Conservation (phyloP, 1,140 invertebrate genomes). For the Zaprionus capensis region DNA sequence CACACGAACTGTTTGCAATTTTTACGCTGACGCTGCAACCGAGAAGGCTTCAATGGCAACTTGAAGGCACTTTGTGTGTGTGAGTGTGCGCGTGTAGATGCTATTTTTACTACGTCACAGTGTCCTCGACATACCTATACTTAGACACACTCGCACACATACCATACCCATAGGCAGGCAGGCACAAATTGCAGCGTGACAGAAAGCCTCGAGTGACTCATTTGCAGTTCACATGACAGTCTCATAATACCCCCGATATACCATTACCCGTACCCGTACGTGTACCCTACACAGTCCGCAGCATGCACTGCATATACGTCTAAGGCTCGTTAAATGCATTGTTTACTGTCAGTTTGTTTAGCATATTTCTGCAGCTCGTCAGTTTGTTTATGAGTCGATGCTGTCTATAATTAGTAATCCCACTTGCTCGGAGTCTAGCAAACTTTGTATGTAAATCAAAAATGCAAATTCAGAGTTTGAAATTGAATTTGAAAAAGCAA, state of each 20-base stretch:
- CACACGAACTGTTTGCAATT: conserved; percentile 57
- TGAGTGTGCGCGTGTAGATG: conserved; percentile 22
- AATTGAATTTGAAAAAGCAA: too few species aligned
- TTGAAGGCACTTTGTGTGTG: conserved; percentile 30
- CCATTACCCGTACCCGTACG: background rate
- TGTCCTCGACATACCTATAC: conserved; percentile 62
- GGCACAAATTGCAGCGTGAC: conserved; percentile 11
- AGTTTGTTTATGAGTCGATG: too few species aligned
- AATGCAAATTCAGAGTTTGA: background rate
- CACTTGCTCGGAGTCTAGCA: too few species aligned
- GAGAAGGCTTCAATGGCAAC: conserved; percentile 63
- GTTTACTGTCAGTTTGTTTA: background rate
- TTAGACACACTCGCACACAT: conserved; percentile 7
- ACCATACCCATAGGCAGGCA: background rate
- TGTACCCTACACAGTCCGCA: background rate
- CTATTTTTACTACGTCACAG: conserved; percentile 63
- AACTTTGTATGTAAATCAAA: background rate
- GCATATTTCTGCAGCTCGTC: too few species aligned
- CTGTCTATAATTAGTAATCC: too few species aligned
- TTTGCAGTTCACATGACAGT: background rate
- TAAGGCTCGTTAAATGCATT: background rate
- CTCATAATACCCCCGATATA: background rate
- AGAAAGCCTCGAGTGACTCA: conserved; percentile 21
- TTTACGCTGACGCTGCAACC: conserved; percentile 73
- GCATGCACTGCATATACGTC: background rate